Evolutionary conservation across 2,113 vertebrate species (phyloP).

Genomic region (Acanthisitta chloris): DNA sequence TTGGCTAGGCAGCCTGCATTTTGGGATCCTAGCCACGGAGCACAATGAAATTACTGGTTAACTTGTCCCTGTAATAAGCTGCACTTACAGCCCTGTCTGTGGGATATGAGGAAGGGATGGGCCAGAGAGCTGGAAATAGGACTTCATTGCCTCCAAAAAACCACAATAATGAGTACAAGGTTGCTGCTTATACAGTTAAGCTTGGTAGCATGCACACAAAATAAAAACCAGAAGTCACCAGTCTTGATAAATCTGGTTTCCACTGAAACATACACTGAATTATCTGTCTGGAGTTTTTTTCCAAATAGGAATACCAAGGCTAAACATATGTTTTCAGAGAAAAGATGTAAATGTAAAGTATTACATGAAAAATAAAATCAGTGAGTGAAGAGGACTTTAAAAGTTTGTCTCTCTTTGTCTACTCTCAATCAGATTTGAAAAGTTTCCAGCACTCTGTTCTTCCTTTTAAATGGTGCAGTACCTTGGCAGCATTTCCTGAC

Average conservation of each 20-base stretch:
- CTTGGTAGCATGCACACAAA: not conserved
- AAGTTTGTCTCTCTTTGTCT: conserved; percentile 18
- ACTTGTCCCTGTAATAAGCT: not conserved
- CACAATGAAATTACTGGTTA: conserved; percentile 29
- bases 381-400: not conserved
- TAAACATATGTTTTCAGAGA: not conserved
- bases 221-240: not conserved
- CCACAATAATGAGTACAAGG: not conserved
- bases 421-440: not conserved
- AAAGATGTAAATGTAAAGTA: not conserved
- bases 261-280: not conserved
- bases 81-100: not conserved
- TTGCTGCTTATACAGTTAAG: not conserved
- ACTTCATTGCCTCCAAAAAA: not conserved
- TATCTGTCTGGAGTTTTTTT: not conserved
- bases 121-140: conserved; percentile 51
- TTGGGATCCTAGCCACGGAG: not conserved
- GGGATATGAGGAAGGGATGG: conserved; percentile 31
- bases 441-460: conserved; percentile 19
- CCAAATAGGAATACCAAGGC: not conserved
- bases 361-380: not conserved
- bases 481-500: conserved; percentile 48
- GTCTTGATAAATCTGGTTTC: not conserved
- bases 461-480: conserved; percentile 41
- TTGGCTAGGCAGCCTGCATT: conserved; percentile 31